phyloP scores from a whole-genome alignment of 2,888 invertebrate genomes.

The Zele albiditarsus region DNA sequence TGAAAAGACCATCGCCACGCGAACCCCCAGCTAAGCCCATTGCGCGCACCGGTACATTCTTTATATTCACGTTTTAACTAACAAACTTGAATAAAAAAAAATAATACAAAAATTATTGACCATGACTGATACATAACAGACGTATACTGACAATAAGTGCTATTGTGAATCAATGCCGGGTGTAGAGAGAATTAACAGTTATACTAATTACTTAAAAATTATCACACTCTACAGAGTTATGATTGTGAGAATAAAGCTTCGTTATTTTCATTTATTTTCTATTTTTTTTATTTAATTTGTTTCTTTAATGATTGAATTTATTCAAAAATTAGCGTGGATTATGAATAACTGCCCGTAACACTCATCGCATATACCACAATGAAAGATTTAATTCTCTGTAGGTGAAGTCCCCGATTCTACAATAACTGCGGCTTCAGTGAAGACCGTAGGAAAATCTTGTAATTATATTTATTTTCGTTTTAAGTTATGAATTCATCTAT shows the following conservation, averaged over 20 bases:
- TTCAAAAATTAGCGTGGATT: conserved; percentile 6
- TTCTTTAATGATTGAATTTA: conserved; percentile 13
- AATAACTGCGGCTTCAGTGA: conserved; percentile 64
- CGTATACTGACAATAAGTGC: conserved; percentile 1
- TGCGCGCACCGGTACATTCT: conserved; percentile 77
- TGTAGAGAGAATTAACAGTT: neutral
- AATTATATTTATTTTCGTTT: conserved; percentile 64
- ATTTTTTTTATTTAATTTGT: conserved; percentile 35
- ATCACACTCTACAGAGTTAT: neutral
- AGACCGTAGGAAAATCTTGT: conserved; percentile 66
- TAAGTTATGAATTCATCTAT: conserved; percentile 42
- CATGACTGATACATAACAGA: conserved; percentile 10
- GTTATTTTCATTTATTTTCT: neutral
- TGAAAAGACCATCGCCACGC: conserved; percentile 74
- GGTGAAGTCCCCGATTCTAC: conserved; percentile 67
- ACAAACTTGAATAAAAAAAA: neutral
- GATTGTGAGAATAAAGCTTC: neutral
- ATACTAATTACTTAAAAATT: neutral
- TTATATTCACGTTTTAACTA: conserved; percentile 19
- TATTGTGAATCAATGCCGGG: conserved; percentile 3
- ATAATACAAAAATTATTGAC: conserved; percentile 5
- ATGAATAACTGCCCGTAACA: conserved; percentile 7
- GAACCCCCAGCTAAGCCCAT: conserved; percentile 76
- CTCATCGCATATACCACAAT: conserved; percentile 42
- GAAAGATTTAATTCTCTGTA: conserved; percentile 56